Conservation (phyloP, 1,140 invertebrate species). For the Homarus americanus region DNA sequence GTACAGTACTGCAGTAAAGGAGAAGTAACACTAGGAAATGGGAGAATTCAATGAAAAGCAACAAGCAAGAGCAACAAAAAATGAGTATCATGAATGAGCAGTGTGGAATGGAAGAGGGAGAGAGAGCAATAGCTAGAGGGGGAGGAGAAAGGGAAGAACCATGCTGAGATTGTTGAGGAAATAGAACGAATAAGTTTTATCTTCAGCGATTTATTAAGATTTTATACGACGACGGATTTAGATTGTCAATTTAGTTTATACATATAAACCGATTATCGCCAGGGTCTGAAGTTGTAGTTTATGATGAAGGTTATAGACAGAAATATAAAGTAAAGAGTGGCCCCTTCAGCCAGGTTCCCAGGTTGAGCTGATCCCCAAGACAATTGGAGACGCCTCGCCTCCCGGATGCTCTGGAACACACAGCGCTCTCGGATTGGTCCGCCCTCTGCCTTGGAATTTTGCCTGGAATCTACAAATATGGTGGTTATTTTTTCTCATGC, state of each 20-base stretch:
- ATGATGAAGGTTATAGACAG: neutral
- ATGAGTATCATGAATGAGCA: neutral
- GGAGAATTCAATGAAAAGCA: neutral
- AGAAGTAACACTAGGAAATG: neutral
- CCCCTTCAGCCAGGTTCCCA: neutral
- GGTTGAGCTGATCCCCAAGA: conserved; percentile 56
- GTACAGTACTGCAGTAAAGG: neutral
- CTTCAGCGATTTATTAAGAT: neutral
- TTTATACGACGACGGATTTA: no score
- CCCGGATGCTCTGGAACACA: conserved; percentile 65
- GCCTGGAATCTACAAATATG: conserved; percentile 53
- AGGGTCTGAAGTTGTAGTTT: no score
- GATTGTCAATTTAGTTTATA: neutral
- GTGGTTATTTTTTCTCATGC: neutral
- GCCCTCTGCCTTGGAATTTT: conserved; percentile 61
- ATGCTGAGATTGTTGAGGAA: conserved; percentile 1
- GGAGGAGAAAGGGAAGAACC: conserved; percentile 3
- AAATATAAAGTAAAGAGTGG: conserved; percentile 12
- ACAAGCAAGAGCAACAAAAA: neutral
- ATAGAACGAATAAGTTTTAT: neutral
- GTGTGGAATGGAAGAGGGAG: neutral
- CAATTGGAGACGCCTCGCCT: conserved; percentile 54
- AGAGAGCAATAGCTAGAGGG: neutral
- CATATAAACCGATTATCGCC: neutral
- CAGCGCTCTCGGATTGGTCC: conserved; percentile 49